Conservation (phyloP, 2,113 vertebrate genomes). For the Vulpes vulpes region DNA sequence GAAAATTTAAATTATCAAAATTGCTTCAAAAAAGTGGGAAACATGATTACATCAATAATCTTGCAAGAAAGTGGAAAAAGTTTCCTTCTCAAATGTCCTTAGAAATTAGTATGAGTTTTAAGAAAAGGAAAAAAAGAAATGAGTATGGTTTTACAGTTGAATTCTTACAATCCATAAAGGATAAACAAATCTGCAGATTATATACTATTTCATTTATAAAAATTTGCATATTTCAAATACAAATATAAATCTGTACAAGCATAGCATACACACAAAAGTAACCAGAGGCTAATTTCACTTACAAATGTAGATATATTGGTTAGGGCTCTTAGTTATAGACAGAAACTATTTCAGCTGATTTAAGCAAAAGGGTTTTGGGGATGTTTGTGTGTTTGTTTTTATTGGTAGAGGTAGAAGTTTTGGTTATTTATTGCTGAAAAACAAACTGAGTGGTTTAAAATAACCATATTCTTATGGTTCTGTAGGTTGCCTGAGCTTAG, state of each 20-base stretch:
- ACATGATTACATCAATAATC: not conserved
- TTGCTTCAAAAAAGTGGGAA: not conserved
- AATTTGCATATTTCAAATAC: not conserved
- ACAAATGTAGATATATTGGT: not conserved
- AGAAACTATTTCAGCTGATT: not conserved
- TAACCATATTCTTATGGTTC: not conserved
- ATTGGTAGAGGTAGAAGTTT: not conserved
- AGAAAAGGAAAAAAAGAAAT: not conserved
- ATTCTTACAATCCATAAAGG: not conserved
- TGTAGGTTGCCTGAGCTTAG: not conserved
- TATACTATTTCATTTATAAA: not conserved
- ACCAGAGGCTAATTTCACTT: not conserved
- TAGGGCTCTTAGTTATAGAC: not conserved
- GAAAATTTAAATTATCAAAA: not conserved
- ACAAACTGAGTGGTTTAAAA: not conserved
- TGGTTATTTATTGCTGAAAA: not conserved
- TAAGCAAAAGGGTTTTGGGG: not conserved
- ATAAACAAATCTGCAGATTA: not conserved
- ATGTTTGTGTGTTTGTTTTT: conserved; percentile 1
- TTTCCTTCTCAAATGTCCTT: not conserved
- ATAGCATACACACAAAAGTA: not conserved
- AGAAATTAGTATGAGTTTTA: not conserved
- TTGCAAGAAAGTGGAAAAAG: not conserved
- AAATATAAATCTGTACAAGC: not conserved
- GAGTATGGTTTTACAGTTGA: not conserved